A percentile compares a stretch with the other conserved stretches of the same genome.
These are phyloP conservation scores for Paradoxurus hermaphroditus DNA, from an alignment of 2,113 vertebrate genomes.

Conservation along the genomic window DNA sequence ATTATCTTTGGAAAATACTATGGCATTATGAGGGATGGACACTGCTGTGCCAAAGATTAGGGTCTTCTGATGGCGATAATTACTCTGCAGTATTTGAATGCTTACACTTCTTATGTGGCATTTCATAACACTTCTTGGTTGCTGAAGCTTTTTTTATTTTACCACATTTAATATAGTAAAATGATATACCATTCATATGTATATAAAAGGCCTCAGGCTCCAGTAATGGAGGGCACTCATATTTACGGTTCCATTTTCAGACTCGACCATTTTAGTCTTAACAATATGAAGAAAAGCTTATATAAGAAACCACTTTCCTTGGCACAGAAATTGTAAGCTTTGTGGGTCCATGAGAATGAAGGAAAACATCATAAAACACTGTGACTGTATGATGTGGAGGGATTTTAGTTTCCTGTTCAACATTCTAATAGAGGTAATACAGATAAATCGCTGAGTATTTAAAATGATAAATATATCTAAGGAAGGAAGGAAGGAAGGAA, in stretches of 20 bases:
- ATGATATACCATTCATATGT: not conserved
- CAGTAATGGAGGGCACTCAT: not conserved
- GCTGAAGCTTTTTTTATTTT: conserved; percentile 3
- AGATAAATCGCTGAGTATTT: conserved; percentile 40
- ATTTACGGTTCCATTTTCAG: conserved; percentile 8
- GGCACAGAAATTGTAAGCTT: not conserved
- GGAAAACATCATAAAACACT: conserved; percentile 24
- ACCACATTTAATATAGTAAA: not conserved
- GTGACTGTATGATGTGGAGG: not conserved
- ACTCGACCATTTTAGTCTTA: not conserved
- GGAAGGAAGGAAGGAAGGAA: not conserved
- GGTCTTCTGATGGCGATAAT: not conserved
- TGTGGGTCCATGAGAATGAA: not conserved
- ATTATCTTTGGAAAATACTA: conserved; percentile 28
- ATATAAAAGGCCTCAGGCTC: not conserved
- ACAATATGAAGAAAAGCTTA: not conserved
- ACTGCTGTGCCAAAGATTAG: not conserved
- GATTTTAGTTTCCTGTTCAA: not conserved
- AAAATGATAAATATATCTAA: not conserved
- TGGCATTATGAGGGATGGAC: not conserved
- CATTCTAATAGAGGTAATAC: conserved; percentile 12
- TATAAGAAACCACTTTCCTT: not conserved
- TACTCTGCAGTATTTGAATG: conserved; percentile 8
- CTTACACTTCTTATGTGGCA: not conserved
- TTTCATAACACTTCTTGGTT: not conserved